Evolutionary conservation across 92 coral and sea anemone species (phyloP), one percentile per base, ranked within the genome.

Genomic region (Scolanthus callimorphus): DNA sequence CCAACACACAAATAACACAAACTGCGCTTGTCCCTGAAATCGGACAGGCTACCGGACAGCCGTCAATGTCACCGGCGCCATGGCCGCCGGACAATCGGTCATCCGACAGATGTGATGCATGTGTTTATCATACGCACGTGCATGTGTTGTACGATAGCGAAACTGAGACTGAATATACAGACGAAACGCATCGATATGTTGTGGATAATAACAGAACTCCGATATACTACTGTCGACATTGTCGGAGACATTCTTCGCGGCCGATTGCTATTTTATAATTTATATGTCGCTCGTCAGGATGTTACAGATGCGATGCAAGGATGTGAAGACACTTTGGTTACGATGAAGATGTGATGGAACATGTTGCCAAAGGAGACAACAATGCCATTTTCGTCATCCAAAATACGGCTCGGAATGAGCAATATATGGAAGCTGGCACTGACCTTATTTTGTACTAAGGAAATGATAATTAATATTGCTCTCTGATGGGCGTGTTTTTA

Each of bases 121-220:
- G 73, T 17, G 30, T 27, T 12, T 51, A 43, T 67, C 74, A 67
- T 17, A 67, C 26, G 27, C 74, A 67, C 29, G 59, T 53, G 27
- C 57, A 63, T 46, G 27, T 41, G 49, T 49, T 52, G 15, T 55
- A 67, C 26, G 44, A 59, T 37, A 55, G 57, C 13, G 64, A 50
- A 9, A 25, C 63, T 3, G 74, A 67, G 28, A 65, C 71, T 17
- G 71, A 65, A 2, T 65, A 65, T 45, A 65, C 59, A 25, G 71
- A 65, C 10, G 71, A 65, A 13, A 51, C 59, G 1, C 58, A 51
- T 13, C 48, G 48, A 21, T 26, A 67, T 15, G 54, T 19, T 4
- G 23, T 9, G 12, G 52, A 46, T 11, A 4, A 46, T 4, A 9
- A 9, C 4, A 46, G 52, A 20, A 46, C 52, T 46, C 23, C 52